phyloP scores from a whole-genome alignment of 2,113 vertebrate genomes.

The Cichladusa arquata region DNA sequence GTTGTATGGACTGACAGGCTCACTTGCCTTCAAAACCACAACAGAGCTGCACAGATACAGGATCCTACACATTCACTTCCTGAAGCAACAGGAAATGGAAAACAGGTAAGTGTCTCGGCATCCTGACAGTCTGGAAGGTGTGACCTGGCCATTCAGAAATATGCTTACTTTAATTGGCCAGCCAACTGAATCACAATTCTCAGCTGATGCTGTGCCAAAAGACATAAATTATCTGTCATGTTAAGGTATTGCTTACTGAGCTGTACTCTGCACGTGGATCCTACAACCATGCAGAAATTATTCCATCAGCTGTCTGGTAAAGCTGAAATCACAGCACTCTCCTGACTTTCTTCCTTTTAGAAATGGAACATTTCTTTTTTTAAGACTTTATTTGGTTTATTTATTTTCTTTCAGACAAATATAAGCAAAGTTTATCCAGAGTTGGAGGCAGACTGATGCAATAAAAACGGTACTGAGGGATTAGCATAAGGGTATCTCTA shows the following conservation, averaged over 20 bases:
- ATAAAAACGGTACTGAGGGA: not conserved
- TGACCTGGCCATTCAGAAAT: not conserved
- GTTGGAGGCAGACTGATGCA: not conserved
- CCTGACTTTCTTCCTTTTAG: not conserved
- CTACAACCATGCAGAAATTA: not conserved
- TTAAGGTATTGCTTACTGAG: not conserved
- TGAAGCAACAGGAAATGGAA: not conserved
- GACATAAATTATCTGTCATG: not conserved
- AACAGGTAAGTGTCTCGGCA: rapidly evolving
- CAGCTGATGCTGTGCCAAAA: not conserved
- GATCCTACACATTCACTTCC: not conserved
- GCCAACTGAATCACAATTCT: not conserved
- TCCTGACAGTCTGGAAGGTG: not conserved
- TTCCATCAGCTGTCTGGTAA: not conserved
- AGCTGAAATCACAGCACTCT: not conserved
- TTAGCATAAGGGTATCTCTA: not conserved
- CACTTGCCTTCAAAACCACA: not conserved
- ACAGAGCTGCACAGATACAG: not conserved
- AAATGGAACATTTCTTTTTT: not conserved
- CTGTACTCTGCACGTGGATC: not conserved
- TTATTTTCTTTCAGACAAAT: not conserved
- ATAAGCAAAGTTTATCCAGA: not conserved
- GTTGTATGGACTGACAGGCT: not conserved
- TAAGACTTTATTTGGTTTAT: not conserved
- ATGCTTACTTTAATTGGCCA: not conserved